Base-by-base conservation (phyloP, 2,888 invertebrate genomes). In the Gandaritis pyraliata region DNA sequence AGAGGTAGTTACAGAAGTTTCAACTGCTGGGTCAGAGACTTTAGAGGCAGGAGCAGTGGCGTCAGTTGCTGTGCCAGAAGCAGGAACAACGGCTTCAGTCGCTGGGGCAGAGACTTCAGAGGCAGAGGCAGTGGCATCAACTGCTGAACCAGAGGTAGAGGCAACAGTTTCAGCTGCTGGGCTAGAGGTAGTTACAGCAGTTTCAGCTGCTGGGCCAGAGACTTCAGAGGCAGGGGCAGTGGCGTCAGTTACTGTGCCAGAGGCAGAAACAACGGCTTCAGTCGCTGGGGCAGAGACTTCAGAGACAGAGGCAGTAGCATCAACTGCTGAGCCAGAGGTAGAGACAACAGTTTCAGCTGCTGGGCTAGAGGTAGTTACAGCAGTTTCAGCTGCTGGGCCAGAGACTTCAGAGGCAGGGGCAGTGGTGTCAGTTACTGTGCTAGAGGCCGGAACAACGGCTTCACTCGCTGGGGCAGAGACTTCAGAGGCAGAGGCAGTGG, bases 391-490 rank as follows among this genome's bases (percentile, higher is more conserved):
- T 16, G 47, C 36, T 30, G 59, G 6, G 15, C 29, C 55, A 23
- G 60, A 23, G 16, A 53, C 15, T 1, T 47, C 47, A 16, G 60
- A 33, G 13, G 5, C 53, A 30, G 55, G 23, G n/a, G 38, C 54
- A 15, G 56, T 15, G 5, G 15, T 15, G 0, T 16, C 43, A 11
- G 16, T 16, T 43, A 10, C 16, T 43, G 16, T 8, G 39, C 6
- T 38, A 29, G 64, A 53, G 23, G 36, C 61, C 30, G 52, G 7
- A 13, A 56, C 29, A 10, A 8, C 10, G 13, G 5, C 16, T 13
- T 56, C 56, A n/a, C 39, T 45, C 12, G 58, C 45, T 6, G 54
- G 36, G 6, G 38, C 52, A 15, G 55, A 18, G 53, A 53, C 53
- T 38, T 45, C 61, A 36, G 60, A 13, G 33, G 41, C 53, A 8